Conservation (phyloP, 1,140 invertebrate species). For the Leguminivora glycinivorella region DNA sequence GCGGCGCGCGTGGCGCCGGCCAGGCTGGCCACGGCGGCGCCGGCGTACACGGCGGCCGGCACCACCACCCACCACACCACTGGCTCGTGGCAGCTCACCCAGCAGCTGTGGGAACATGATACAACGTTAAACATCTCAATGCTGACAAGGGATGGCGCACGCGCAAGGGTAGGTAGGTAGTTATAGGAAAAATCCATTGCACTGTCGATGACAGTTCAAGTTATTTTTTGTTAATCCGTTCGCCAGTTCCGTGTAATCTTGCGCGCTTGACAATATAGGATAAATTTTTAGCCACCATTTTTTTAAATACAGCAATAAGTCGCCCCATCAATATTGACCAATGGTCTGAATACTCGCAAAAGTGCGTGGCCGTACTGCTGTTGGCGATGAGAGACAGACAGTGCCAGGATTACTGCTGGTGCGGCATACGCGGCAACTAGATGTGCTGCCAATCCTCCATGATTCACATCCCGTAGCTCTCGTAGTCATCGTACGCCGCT, state of each 20-base stretch:
- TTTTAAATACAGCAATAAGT: too few relatives aligned
- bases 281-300: too few relatives aligned
- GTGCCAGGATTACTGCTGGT: constrained; percentile 93
- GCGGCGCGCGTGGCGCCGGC: constrained; percentile 93
- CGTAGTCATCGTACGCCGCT: constrained; percentile 95
- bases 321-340: too few relatives aligned
- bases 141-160: too few relatives aligned
- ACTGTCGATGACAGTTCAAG: too few relatives aligned
- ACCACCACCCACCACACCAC: constrained; percentile 95
- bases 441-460: constrained; percentile 96
- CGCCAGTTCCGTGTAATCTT: too few relatives aligned
- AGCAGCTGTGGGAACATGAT: constrained; percentile 84
- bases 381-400: constrained; percentile 95
- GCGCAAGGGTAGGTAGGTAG: too few relatives aligned
- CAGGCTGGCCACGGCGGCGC: constrained; percentile 89
- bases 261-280: too few relatives aligned
- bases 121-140: background rate
- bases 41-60: constrained; percentile 87
- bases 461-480: constrained; percentile 97
- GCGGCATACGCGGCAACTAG: constrained; percentile 97
- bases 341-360: constrained; percentile 85
- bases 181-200: too few relatives aligned
- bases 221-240: too few relatives aligned
- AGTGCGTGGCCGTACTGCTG: constrained; percentile 96
- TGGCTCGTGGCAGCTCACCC: constrained; percentile 95